phyloP scores from a whole-genome alignment of 2,888 invertebrate genomes.

The Falcaria lacertinaria region DNA sequence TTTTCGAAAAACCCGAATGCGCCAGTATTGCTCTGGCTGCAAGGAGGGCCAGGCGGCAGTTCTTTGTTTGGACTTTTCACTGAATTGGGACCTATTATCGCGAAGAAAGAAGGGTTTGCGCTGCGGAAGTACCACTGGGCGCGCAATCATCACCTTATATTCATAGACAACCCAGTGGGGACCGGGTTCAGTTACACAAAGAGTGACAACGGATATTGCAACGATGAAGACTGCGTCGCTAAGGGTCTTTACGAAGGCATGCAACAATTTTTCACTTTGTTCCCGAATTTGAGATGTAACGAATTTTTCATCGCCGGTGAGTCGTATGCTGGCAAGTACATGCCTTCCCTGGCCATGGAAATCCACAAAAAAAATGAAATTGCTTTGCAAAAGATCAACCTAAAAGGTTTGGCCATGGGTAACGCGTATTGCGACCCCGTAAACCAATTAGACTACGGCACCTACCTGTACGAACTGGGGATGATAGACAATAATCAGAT shows the following conservation, averaged over 20 bases:
- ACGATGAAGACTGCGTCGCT: conserved; percentile 76
- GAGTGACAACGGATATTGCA: conserved; percentile 72
- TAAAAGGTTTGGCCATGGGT: conserved; percentile 76
- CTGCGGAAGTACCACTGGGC: conserved; percentile 79
- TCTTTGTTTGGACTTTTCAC: conserved; percentile 77
- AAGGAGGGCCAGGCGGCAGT: conserved; percentile 80
- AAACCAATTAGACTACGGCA: conserved; percentile 71
- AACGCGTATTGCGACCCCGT: conserved; percentile 75
- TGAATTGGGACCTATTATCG: conserved; percentile 80
- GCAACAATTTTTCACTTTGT: conserved; percentile 80
- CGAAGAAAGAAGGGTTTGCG: conserved; percentile 52
- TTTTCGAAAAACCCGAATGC: conserved; percentile 53
- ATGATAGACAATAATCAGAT: conserved; percentile 78
- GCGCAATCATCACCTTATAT: conserved; percentile 77
- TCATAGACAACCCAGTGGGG: conserved; percentile 84
- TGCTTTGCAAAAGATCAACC: conserved; percentile 54
- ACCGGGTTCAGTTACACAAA: conserved; percentile 83
- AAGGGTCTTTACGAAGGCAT: conserved; percentile 72
- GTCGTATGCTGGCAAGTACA: conserved; percentile 80
- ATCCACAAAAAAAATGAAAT: conserved; percentile 69
- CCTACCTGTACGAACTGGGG: conserved; percentile 73
- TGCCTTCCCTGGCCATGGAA: conserved; percentile 70
- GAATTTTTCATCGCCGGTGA: conserved; percentile 82
- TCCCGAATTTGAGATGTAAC: conserved; percentile 71
- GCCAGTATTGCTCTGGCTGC: conserved; percentile 78